Evolutionary conservation across 2,113 vertebrate genomes (phyloP), one percentile per base, ranked within the genome.

Genomic region (Bos indicus): DNA sequence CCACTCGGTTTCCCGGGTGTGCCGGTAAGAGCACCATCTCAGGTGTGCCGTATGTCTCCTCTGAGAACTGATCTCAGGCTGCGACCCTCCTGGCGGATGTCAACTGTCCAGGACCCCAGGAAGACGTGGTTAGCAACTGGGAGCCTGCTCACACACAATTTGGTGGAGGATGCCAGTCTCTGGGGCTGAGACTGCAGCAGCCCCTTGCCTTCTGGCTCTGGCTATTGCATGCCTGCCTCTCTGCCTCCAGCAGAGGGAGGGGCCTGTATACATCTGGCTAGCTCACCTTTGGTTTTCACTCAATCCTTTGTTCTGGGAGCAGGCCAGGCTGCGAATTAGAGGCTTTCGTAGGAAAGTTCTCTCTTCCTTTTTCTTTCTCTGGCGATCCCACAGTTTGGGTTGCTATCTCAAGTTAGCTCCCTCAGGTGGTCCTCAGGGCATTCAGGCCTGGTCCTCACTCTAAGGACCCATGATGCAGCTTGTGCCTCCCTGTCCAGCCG

Each of bases 1-100:
- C 64, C 64, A 21, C 64, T 36, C 2, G 1, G n/a, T 21, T 71
- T 36, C n/a, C 9, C 1, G 0, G 9, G 17, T 36, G n/a, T 4
- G 0, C 17, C 0, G 0, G 17, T 71, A 67, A 67, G 17, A 21
- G n/a, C 64, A 36, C n/a, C 64, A 71, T 71, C 64, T 71, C 64
- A 71, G 64, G n/a, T 36, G 33, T 67, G 33, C 64, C 0, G 0
- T 10, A 2, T 21, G n/a, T 71, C 64, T 71, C 16, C n/a, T 36
- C 64, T 71, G n/a, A 71, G 64, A 71, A n/a, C n/a, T 67, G 64
- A 36, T 67, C 33, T 67, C 64, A 36, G 64, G 8, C 64, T 71
- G n/a, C 2, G 2, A 36, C 64, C n/a, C 9, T 71, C n/a, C n/a
- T 36, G n/a, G n/a, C 4, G 0, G n/a, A 36, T 71, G 17, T 71